Evolutionary conservation across 2,797 vertebrate species (phyloP), one percentile per base, ranked within the genome.

Genomic region (Scleropages formosus): DNA sequence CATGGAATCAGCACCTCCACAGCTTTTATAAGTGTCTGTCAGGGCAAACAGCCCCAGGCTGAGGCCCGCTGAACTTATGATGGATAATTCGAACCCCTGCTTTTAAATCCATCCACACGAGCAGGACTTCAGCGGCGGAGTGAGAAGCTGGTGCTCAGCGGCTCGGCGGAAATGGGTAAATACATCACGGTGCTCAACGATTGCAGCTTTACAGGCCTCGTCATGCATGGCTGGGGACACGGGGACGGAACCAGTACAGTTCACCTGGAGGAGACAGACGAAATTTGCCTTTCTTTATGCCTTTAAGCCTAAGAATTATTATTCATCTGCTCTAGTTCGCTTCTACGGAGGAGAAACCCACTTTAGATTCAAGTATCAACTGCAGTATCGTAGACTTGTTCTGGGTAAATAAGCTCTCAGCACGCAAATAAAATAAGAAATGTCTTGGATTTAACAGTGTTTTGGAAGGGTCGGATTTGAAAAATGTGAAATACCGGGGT

Each of bases 91-190:
- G 6, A 2, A 39, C 31, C 31, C 31, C 6, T 39, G 31, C 6
- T 39, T 39, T 39, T 39, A 39, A 39, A 39, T 39, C 31, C 31
- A 39, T 39, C 31, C 39, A n/a, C 51, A 26, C 64, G 12, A 20
- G 59, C 39, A 20, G 63, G 58, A 53, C 74, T 46, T 59, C 44
- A 64, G 51, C 31, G 44, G 10, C n/a, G 9, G 39, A 11, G 56
- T 66, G 66, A 72, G 24, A 46, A 61, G 67, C 63, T 4, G 49
- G 13, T 59, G 60, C 65, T 44, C 59, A 47, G 26, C n/a, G 4
- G 73, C 18, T 27, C 39, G 59, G 73, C 11, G 53, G 77, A 74
- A 76, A 80, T 71, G 70, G 79, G 69, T 70, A 73, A 73, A 80
- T 80, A 58, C 69, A 74, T 78, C 77, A 74, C 65, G 20, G 46